A percentile compares a stretch with the other conserved stretches of the same genome.
These are phyloP conservation scores for Hydroisotoma schaefferi DNA, from an alignment of 2,888 invertebrate species.

Conservation along the genomic window DNA sequence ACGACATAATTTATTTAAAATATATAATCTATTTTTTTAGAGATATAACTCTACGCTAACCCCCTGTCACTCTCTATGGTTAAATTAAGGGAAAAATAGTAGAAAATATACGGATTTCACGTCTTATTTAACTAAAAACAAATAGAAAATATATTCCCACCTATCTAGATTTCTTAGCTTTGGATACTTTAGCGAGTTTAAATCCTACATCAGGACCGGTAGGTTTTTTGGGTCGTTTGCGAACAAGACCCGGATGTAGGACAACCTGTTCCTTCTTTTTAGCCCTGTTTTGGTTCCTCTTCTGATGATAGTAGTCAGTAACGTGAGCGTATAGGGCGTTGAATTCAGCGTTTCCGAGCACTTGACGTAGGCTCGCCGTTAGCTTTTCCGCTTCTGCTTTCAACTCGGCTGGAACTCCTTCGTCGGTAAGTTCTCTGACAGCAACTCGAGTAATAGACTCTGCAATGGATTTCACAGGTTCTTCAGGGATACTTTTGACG, in stretches of 20 bases:
- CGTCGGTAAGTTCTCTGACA: slow-evolving; percentile 28
- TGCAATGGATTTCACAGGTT: slow-evolving; percentile 24
- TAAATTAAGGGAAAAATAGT: too few species aligned
- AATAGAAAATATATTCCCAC: too few species aligned
- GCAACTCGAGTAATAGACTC: slow-evolving; percentile 34
- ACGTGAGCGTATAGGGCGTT: slow-evolving; percentile 34
- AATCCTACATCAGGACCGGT: too few species aligned
- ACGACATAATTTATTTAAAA: too few species aligned
- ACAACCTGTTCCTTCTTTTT: slow-evolving; percentile 42
- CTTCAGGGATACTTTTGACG: slow-evolving; percentile 25
- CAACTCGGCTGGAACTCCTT: slow-evolving; percentile 17
- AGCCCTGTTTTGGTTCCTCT: slow-evolving; percentile 36
- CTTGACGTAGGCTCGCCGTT: slow-evolving; percentile 22
- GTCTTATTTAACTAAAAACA: too few species aligned
- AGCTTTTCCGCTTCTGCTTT: slow-evolving; percentile 33
- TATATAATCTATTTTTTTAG: too few species aligned
- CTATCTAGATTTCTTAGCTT: too few species aligned
- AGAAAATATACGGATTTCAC: too few species aligned
- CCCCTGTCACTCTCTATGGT: too few species aligned
- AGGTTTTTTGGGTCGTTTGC: slow-evolving; percentile 32
- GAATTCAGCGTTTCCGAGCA: slow-evolving; percentile 30
- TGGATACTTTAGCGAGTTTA: too few species aligned
- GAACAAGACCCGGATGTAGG: slow-evolving; percentile 30
- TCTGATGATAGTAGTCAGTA: slow-evolving; percentile 34
- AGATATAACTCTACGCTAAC: too few species aligned